Evolutionary conservation across 2,113 vertebrate species (phyloP).

Genomic region (Xenopus laevis): DNA sequence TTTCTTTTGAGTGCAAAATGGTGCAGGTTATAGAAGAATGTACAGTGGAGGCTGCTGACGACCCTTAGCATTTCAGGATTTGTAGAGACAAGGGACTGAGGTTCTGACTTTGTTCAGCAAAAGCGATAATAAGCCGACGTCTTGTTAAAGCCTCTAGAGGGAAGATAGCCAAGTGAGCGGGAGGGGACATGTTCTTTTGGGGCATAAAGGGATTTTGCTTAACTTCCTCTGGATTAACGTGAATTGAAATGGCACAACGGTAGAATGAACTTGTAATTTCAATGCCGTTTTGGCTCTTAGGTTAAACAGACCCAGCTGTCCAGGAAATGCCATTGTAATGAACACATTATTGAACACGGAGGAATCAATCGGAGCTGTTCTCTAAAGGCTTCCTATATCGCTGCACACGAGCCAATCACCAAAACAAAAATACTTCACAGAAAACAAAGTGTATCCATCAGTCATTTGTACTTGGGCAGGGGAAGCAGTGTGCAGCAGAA

Average conservation of each 20-base stretch:
- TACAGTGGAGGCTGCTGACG: no score
- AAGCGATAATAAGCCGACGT: background rate
- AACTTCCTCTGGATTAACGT: background rate
- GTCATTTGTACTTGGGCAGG: conserved; percentile 11
- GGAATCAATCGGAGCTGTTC: conserved; percentile 51
- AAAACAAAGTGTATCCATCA: conserved; percentile 22
- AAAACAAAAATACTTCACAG: background rate
- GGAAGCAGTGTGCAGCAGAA: background rate
- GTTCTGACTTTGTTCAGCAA: no score
- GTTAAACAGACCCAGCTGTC: conserved; percentile 68
- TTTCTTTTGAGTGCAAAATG: no score
- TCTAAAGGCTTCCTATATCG: conserved; percentile 49
- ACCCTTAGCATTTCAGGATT: no score
- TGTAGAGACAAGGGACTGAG: no score
- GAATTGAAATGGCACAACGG: conserved; percentile 23
- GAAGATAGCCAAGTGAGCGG: background rate
- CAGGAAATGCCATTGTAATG: conserved; percentile 69
- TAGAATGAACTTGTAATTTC: conserved; percentile 54
- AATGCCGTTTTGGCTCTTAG: conserved; percentile 49
- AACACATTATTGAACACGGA: conserved; percentile 58
- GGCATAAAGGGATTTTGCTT: background rate
- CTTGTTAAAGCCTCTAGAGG: background rate
- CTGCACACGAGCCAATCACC: conserved; percentile 46
- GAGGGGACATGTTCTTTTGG: background rate
- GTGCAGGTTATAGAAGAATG: no score